phyloP scores from a whole-genome alignment of 2,113 vertebrate genomes.

The Laticauda colubrina region DNA sequence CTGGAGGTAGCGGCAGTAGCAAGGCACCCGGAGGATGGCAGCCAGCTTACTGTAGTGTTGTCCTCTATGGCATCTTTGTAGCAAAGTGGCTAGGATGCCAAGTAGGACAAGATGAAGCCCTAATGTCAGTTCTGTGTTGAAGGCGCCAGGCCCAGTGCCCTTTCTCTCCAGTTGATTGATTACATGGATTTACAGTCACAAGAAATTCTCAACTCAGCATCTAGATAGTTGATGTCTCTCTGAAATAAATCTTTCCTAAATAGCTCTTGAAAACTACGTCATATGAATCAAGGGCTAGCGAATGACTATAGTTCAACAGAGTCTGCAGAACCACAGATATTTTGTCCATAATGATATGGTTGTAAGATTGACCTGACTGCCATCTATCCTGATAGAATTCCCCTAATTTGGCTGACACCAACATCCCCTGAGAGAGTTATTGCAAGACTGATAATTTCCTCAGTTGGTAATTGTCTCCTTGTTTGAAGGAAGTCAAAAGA shows the following conservation, averaged over 20 bases:
- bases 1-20: slow-evolving; percentile 72
- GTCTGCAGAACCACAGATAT: background rate
- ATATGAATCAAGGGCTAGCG: background rate
- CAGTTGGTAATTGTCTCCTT: background rate
- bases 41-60: slow-evolving; percentile 17
- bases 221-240: background rate
- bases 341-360: background rate
- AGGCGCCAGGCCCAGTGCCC: background rate
- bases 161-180: background rate
- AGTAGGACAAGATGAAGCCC: slow-evolving; percentile 20
- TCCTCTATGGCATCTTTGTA: background rate
- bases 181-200: background rate
- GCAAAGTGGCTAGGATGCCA: slow-evolving; percentile 2
- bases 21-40: slow-evolving; percentile 1
- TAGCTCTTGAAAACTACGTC: background rate
- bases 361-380: background rate
- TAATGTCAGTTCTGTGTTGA: background rate
- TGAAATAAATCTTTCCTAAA: background rate
- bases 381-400: background rate
- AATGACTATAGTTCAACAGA: background rate
- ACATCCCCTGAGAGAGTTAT: background rate
- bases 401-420: background rate
- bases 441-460: background rate
- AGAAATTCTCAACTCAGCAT: background rate
- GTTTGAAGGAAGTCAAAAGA: background rate